These are phyloP conservation scores for Beaufortia kweichowensis DNA, from an alignment of 2,113 vertebrate genomes.

Conservation along the genomic window DNA sequence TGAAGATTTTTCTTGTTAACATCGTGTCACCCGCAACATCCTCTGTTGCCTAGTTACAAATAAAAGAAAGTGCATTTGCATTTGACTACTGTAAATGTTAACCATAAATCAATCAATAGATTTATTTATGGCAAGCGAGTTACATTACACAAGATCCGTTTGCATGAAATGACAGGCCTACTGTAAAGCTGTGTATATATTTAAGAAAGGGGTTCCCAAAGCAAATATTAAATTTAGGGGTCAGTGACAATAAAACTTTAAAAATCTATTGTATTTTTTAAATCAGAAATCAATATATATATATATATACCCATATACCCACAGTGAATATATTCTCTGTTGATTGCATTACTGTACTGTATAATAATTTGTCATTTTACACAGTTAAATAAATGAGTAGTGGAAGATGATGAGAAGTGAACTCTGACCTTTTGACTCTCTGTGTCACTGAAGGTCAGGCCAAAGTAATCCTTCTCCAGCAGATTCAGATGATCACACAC, in stretches of 20 bases:
- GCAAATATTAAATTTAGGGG: too few species aligned
- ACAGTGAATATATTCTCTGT: not conserved
- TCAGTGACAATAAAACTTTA: too few species aligned
- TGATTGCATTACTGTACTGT: too few species aligned
- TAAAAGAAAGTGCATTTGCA: not conserved
- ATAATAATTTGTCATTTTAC: not conserved
- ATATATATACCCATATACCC: too few species aligned
- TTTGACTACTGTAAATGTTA: not conserved
- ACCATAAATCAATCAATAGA: not conserved
- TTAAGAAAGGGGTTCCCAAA: too few species aligned
- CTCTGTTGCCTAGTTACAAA: not conserved
- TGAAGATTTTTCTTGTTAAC: not conserved
- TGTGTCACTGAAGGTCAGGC: conserved; percentile 72
- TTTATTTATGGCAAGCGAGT: not conserved
- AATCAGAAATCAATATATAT: too few species aligned
- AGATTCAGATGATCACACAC: conserved; percentile 81
- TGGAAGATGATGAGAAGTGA: not conserved
- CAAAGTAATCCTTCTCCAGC: conserved; percentile 80
- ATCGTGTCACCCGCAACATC: not conserved
- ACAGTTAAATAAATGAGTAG: not conserved
- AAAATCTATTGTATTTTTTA: too few species aligned
- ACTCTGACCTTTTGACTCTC: conserved; percentile 74
- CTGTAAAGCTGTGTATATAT: too few species aligned
- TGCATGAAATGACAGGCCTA: too few species aligned
- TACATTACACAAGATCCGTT: too few species aligned